phyloP scores from a whole-genome alignment of 1,140 invertebrate species.

The Sitobion miscanthi region DNA sequence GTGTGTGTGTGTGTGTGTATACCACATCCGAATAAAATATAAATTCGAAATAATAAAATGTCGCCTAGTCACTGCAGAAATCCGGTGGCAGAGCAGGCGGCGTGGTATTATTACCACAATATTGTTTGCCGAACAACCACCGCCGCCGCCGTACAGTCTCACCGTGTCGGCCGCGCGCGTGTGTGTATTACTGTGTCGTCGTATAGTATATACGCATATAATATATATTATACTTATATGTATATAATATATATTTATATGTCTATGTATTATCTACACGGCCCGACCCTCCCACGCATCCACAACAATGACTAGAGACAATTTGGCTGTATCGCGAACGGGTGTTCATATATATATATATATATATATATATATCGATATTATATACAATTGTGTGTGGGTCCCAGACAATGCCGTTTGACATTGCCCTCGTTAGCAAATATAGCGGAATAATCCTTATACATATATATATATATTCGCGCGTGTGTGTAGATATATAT shows the following conservation, averaged over 20 bases:
- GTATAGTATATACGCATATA: not conserved
- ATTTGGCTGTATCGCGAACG: constrained; percentile 40
- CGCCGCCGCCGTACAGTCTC: not conserved
- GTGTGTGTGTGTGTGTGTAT: too few relatives aligned
- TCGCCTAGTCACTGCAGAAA: constrained; percentile 51
- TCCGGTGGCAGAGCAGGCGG: not conserved
- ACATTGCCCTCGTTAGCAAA: constrained; percentile 55
- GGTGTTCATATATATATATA: not conserved
- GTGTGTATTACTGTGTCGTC: not conserved
- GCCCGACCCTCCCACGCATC: constrained; percentile 29
- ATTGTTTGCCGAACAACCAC: constrained; percentile 35
- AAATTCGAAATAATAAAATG: constrained; percentile 43
- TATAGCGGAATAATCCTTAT: constrained; percentile 52
- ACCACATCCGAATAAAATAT: constrained; percentile 1
- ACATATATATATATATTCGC: too few relatives aligned
- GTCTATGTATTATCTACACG: not conserved
- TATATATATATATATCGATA: constrained; percentile 20
- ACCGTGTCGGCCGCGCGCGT: not conserved
- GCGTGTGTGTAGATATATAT: not conserved
- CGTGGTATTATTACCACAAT: constrained; percentile 40
- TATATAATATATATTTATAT: not conserved
- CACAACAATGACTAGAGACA: constrained; percentile 53
- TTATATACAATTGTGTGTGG: constrained; percentile 10
- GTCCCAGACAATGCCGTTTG: constrained; percentile 51
- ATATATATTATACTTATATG: not conserved